Evolutionary conservation across 2,888 invertebrate species (phyloP), one percentile per base, ranked within the genome.

Genomic region (Byasa hedistus): DNA sequence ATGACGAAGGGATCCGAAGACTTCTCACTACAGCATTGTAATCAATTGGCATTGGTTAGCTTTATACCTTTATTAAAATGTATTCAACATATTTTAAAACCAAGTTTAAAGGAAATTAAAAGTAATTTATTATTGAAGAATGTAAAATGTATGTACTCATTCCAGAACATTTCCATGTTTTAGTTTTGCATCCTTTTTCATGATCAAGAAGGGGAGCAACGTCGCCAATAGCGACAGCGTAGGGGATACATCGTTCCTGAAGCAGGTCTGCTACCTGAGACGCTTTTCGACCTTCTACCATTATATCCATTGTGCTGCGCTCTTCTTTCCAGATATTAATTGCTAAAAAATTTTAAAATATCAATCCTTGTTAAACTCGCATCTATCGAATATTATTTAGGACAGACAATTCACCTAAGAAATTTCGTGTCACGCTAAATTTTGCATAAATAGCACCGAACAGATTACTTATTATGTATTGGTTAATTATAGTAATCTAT

Each of bases 271-370:
- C 86, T 12, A 91, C 80, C 64, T 85, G 86, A 0, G 79, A 72
- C 0, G 81, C 71, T 17, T 79, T 74, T 0, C 77, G 71, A 0
- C 83, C 84, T 61, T 86, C 83, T 15, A 91, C 87, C 84, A 91
- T 83, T 5, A 91, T 81, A 23, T 91, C 91, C 91, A 91, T 90
- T 0, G 82, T 82, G 68, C 84, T 89, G 39, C 73, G 78, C 65
- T 86, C 86, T 69, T 91, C 89, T 62, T 84, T 87, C 91, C 91
- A 91, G 68, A 91, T 90, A 64, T 83, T 85, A 60, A 88, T 77
- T 5, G 83, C 87, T 85, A 67, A 0, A 51, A 59, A 32, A 52
- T n/a, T n/a, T n/a, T n/a, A n/a, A n/a, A n/a, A n/a, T n/a, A n/a
- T n/a, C n/a, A n/a, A n/a, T n/a, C n/a, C n/a, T n/a, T n/a, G n/a